Percentiles rank a stretch among this genome's conserved stretches.
Conservation (phyloP, 1,140 invertebrate species). For the Thaumetopoea pityocampa region DNA sequence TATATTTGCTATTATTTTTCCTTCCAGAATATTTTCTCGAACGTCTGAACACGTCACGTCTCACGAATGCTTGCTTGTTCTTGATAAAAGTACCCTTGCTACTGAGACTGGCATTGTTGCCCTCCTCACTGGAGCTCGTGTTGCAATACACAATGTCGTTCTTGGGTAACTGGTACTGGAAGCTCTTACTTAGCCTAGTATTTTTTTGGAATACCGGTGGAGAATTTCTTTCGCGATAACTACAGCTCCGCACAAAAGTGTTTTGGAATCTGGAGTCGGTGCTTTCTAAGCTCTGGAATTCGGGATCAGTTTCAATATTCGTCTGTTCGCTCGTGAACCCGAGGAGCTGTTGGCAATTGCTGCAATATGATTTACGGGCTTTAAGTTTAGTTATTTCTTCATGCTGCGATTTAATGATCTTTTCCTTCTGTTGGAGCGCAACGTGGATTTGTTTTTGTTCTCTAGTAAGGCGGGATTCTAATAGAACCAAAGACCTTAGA, state of each 20-base stretch:
- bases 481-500: slow-evolving; percentile 80
- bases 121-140: slow-evolving; percentile 73
- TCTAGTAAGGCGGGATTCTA: slow-evolving; percentile 83
- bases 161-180: slow-evolving; percentile 73
- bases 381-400: slow-evolving; percentile 81
- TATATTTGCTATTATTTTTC: slow-evolving; percentile 73
- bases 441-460: slow-evolving; percentile 84
- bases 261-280: slow-evolving; percentile 76
- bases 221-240: slow-evolving; percentile 77
- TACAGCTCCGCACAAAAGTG: slow-evolving; percentile 73
- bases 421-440: slow-evolving; percentile 82
- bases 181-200: slow-evolving; percentile 72
- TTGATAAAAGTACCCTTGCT: slow-evolving; percentile 78
- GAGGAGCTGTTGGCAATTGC: slow-evolving; percentile 77
- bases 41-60: slow-evolving; percentile 71
- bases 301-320: slow-evolving; percentile 73
- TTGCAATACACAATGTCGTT: slow-evolving; percentile 69
- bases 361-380: slow-evolving; percentile 74
- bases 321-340: slow-evolving; percentile 74
- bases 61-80: slow-evolving; percentile 76
- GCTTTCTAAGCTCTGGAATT: slow-evolving; percentile 77
- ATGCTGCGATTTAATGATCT: slow-evolving; percentile 82
- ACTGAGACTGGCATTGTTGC: slow-evolving; percentile 52
- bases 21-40: slow-evolving; percentile 75
- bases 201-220: slow-evolving; percentile 74